Evolutionary conservation across 2,113 vertebrate genomes (phyloP).

Genomic region (Bothrops jararaca): DNA sequence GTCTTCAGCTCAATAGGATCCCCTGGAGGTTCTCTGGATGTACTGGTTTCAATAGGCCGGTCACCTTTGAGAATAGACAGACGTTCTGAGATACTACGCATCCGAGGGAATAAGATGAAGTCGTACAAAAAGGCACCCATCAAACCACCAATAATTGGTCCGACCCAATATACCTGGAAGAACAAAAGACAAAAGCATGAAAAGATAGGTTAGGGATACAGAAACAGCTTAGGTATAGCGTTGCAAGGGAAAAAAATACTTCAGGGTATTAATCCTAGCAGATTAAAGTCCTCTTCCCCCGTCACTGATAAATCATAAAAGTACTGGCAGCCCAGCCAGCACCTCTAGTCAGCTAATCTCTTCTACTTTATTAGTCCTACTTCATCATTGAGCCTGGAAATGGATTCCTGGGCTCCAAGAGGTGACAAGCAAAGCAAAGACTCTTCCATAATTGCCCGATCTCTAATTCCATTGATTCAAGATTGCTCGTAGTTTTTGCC

Average conservation of each 20-base stretch:
- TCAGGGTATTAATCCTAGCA: background rate
- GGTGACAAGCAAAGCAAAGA: background rate
- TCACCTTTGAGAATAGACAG: conserved; percentile 86
- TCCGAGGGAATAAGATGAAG: conserved; percentile 87
- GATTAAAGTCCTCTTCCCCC: background rate
- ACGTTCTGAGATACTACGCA: conserved; percentile 85
- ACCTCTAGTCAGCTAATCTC: background rate
- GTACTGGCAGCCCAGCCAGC: background rate
- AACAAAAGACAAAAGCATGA: conserved; percentile 34
- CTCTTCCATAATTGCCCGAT: background rate
- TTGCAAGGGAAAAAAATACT: background rate
- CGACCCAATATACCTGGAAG: conserved; percentile 89
- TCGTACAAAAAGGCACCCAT: conserved; percentile 86
- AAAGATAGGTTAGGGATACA: background rate
- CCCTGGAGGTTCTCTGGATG: conserved; percentile 76
- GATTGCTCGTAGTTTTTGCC: background rate
- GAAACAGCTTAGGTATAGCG: background rate
- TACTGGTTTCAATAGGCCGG: conserved; percentile 72
- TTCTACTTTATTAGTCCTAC: background rate
- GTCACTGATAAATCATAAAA: background rate
- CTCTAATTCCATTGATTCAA: background rate
- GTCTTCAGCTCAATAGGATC: conserved; percentile 90
- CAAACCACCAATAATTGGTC: conserved; percentile 85
- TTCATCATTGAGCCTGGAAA: background rate
- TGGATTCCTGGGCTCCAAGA: background rate